A percentile compares a stretch with the other conserved stretches of the same genome.
These are phyloP conservation scores for Pangasianodon hypophthalmus DNA, from an alignment of 2,113 vertebrate species.

Conservation along the genomic window DNA sequence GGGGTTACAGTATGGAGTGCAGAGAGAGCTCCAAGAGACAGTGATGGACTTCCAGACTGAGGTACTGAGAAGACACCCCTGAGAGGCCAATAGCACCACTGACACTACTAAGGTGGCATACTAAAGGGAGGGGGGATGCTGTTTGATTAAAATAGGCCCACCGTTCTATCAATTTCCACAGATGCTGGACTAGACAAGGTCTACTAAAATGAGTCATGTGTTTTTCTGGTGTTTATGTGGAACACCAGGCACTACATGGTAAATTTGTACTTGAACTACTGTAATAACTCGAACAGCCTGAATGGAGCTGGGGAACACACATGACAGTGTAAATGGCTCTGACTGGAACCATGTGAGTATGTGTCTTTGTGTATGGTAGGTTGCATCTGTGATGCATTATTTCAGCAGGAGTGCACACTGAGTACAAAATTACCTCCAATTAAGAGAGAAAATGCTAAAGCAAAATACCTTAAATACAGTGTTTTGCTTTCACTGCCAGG, in stretches of 20 bases:
- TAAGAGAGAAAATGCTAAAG: slow-evolving; percentile 15
- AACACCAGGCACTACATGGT: neutral
- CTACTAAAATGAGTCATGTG: slow-evolving; percentile 49
- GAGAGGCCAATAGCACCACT: slow-evolving; percentile 57
- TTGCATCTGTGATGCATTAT: slow-evolving; percentile 43
- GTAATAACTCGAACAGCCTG: neutral
- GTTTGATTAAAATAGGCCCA: neutral
- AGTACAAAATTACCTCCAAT: slow-evolving; percentile 3
- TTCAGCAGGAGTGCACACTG: slow-evolving; percentile 24
- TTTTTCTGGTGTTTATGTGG: neutral
- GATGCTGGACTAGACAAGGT: neutral
- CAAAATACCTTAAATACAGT: neutral
- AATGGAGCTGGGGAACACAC: neutral
- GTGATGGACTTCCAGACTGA: slow-evolving; percentile 66
- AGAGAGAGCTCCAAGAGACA: neutral
- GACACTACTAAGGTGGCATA: slow-evolving; percentile 2
- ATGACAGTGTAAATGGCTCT: neutral
- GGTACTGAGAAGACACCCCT: slow-evolving; percentile 72
- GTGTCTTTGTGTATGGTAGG: neutral
- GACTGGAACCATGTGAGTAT: neutral
- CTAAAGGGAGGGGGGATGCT: neutral
- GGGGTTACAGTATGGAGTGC: neutral
- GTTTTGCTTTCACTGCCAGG: slow-evolving; percentile 12
- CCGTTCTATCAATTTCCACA: neutral
- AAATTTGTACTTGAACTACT: neutral